Percentiles rank a stretch among this genome's conserved stretches.
These are phyloP conservation scores for Acleris literana DNA, from an alignment of 2,888 invertebrate genomes.

Conservation along the genomic window DNA sequence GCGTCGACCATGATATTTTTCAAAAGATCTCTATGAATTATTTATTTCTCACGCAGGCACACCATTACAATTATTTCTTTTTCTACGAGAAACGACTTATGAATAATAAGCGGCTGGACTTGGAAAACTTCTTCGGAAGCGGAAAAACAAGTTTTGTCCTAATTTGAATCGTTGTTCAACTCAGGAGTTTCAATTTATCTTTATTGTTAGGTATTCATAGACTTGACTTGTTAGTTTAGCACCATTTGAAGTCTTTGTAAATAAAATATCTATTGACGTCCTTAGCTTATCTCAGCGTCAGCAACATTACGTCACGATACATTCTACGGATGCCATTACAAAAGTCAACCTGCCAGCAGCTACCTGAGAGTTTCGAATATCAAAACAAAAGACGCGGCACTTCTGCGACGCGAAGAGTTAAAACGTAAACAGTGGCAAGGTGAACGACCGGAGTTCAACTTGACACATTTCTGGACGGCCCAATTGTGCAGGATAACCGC, in stretches of 20 bases:
- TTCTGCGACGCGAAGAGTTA: constrained; percentile 59
- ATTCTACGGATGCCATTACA: constrained; percentile 9
- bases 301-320: background rate
- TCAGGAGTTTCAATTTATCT: constrained; percentile 11
- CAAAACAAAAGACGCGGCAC: constrained; percentile 40
- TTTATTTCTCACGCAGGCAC: constrained; percentile 73
- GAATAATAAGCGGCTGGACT: constrained; percentile 62
- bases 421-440: constrained; percentile 68
- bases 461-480: constrained; percentile 81
- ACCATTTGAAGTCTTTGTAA: background rate
- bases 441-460: constrained; percentile 79
- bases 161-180: constrained; percentile 22
- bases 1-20: constrained; percentile 73
- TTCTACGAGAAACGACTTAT: constrained; percentile 68
- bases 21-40: constrained; percentile 78
- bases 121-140: constrained; percentile 46
- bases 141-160: constrained; percentile 29
- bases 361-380: constrained; percentile 40
- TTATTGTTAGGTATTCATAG: constrained; percentile 1
- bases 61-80: constrained; percentile 77
- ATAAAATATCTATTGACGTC: too few relatives aligned
- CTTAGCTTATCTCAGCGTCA: too few relatives aligned
- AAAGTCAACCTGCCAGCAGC: constrained; percentile 31
- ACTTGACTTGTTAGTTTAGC: background rate
- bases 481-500: constrained; percentile 74